These are phyloP conservation scores for Epizoanthus stellaris DNA, from an alignment of 92 coral and sea anemone species.

Conservation along the genomic window DNA sequence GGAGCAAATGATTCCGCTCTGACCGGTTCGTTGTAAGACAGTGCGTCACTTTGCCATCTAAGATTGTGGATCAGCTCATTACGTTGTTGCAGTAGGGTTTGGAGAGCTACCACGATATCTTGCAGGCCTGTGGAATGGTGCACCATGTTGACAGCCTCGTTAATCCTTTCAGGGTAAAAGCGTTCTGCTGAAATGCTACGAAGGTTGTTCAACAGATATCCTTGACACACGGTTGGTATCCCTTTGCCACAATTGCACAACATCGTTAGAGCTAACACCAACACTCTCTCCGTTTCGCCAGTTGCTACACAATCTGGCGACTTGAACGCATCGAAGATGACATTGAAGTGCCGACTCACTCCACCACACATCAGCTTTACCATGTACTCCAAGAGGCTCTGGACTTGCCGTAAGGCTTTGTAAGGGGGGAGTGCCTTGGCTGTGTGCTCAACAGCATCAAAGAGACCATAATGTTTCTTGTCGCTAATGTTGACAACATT, in stretches of 20 bases:
- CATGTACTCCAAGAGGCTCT: constrained; percentile 63
- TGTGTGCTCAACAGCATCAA: constrained; percentile 62
- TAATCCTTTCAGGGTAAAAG: constrained; percentile 58
- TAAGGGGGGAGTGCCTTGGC: constrained; percentile 39
- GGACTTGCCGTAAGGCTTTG: constrained; percentile 62
- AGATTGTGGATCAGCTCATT: constrained; percentile 53
- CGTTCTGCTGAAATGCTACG: constrained; percentile 49
- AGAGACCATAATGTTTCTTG: constrained; percentile 40
- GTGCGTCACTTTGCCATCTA: constrained; percentile 52
- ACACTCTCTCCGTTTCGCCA: constrained; percentile 82
- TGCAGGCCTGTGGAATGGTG: constrained; percentile 44
- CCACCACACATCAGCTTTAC: constrained; percentile 78
- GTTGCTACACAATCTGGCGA: background rate
- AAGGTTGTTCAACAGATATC: constrained; percentile 39
- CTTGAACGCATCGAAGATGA: constrained; percentile 69
- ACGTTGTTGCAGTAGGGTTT: constrained; percentile 47
- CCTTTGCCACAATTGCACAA: constrained; percentile 88
- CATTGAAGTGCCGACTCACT: constrained; percentile 63
- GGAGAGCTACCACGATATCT: constrained; percentile 66
- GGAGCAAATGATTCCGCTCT: constrained; percentile 45
- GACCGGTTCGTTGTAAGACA: constrained; percentile 38
- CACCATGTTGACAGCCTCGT: constrained; percentile 51
- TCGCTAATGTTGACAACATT: constrained; percentile 63
- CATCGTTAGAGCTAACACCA: constrained; percentile 83
- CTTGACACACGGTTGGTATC: constrained; percentile 58